phyloP scores from a whole-genome alignment of 2,113 vertebrate species.

The Syngnathoides biaculeatus region DNA sequence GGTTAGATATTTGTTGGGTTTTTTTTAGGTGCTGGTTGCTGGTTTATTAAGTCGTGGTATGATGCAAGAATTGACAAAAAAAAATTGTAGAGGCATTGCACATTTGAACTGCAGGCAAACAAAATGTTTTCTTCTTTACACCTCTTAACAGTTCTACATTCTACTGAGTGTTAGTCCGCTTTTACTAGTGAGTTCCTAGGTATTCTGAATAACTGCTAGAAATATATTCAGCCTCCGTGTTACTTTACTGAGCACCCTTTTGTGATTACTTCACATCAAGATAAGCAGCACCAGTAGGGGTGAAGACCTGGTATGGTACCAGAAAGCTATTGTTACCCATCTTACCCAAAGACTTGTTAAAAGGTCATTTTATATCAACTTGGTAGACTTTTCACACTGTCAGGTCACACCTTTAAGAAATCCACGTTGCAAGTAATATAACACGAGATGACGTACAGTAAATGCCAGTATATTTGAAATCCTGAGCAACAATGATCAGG shows the following conservation, averaged over 20 bases:
- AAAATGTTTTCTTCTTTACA: too few relatives aligned
- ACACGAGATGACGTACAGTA: slow-evolving; percentile 1
- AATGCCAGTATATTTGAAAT: slow-evolving; percentile 11
- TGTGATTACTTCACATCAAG: not conserved
- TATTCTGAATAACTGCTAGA: not conserved
- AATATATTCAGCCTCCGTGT: not conserved
- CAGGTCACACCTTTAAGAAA: slow-evolving; percentile 1
- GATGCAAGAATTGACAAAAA: too few relatives aligned
- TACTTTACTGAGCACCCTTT: not conserved
- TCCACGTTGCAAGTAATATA: not conserved
- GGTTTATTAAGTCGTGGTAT: too few relatives aligned
- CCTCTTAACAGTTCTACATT: too few relatives aligned
- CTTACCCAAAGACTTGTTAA: not conserved
- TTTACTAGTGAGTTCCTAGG: too few relatives aligned
- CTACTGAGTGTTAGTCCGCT: too few relatives aligned
- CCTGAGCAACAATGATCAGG: not conserved
- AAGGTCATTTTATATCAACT: not conserved
- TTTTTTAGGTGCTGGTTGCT: too few relatives aligned
- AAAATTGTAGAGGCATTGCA: too few relatives aligned
- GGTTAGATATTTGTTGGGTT: too few relatives aligned
- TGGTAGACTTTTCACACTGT: not conserved
- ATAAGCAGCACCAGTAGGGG: not conserved
- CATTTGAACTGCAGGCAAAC: too few relatives aligned
- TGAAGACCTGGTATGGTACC: not conserved
- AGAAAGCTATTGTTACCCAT: not conserved